These are phyloP conservation scores for Mesoclemmys tuberculata DNA, from an alignment of 2,113 vertebrate genomes.

Conservation along the genomic window DNA sequence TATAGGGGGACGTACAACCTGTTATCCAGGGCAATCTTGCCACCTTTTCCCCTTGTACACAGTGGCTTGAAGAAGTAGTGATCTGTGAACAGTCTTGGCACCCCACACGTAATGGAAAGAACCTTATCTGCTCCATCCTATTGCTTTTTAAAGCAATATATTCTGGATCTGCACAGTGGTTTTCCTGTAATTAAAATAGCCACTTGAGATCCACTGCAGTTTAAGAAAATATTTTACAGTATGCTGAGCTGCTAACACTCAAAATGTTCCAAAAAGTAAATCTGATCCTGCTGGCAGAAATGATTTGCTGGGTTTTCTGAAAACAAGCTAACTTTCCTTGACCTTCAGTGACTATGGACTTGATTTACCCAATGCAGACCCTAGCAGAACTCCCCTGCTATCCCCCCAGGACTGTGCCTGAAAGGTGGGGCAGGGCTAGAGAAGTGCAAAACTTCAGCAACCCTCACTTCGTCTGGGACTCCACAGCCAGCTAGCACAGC, in stretches of 20 bases:
- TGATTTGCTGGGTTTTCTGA: neutral
- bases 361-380: neutral
- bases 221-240: neutral
- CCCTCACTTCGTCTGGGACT: neutral
- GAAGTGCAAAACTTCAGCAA: neutral
- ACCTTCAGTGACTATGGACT: neutral
- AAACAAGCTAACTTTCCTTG: neutral
- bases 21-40: neutral
- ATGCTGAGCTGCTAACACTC: neutral
- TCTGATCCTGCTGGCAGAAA: neutral
- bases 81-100: neutral
- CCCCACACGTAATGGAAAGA: neutral
- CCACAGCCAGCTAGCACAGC: neutral
- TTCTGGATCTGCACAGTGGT: neutral
- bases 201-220: neutral
- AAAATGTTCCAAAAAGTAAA: slow-evolving; percentile 9
- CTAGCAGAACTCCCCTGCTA: no score
- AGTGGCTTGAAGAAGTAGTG: neutral
- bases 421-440: neutral
- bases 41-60: neutral
- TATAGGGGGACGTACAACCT: neutral
- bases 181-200: slow-evolving; percentile 11
- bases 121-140: neutral
- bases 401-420: no score
- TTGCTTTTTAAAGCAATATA: neutral